Evolutionary conservation across 2,797 vertebrate genomes (phyloP), one percentile per base, ranked within the genome.

Genomic region (Sorex maritimensis): DNA sequence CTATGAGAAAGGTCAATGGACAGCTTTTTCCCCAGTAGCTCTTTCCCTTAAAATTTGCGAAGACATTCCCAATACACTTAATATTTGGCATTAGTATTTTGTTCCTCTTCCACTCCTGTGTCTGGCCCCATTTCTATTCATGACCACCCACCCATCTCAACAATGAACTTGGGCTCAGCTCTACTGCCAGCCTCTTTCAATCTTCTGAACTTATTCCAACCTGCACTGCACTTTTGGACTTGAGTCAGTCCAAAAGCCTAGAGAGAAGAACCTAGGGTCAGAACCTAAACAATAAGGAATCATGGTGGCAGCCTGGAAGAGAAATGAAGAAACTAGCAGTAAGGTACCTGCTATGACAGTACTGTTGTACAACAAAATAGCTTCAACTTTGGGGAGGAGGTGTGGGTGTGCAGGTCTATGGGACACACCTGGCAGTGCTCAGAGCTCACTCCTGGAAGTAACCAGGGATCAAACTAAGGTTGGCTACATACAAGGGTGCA

Each of bases 141-240:
- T 83, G 89, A 78, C 52, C 30, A 91, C 38, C 68, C 15, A 79
- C 72, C 41, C 34, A 88, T 88, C 55, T 88, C 63, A 71, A 23
- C 81, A 69, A 91, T 77, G 86, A 91, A 91, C 44, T 41, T 81
- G 80, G 83, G 68, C 61, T 85, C 81, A 89, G 65, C 49, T 78
- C 34, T 91, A 84, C 61, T 88, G 80, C 72, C 80, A 86, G 88
- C 74, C 81, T 89, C 71, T 78, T 92, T n/a, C 67, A 81, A 80
- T 72, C 71, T 24, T n/a, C n/a, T 85, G 90, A 92, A 89, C 72
- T 94, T 79, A 72, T 6, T 96, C 78, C 88, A 87, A 82, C 24
- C 80, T 92, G 92, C 78, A 94, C 0, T 96, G 86, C 81, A 90
- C 34, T 34, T 34, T 34, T 34, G 34, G 34, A 84, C 75, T 55